Conservation (phyloP, 2,113 vertebrate species). For the Nothocercus julius region DNA sequence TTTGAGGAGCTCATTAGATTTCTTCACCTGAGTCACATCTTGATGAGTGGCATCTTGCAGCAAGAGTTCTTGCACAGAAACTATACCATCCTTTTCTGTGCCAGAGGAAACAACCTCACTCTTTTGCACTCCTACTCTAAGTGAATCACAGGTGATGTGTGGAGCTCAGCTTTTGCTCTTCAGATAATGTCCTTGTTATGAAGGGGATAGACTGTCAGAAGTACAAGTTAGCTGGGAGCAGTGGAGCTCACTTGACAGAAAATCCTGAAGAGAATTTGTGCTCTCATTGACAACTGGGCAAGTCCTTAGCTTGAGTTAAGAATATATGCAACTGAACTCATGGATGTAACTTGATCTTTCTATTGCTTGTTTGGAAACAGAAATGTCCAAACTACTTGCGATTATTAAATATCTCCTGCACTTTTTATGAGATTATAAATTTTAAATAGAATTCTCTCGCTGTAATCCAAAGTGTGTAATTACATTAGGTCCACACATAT, state of each 20-base stretch:
- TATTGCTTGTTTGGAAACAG: neutral
- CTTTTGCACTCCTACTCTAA: neutral
- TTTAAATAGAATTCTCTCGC: slow-evolving; percentile 9
- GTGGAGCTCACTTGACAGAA: neutral
- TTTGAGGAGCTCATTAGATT: neutral
- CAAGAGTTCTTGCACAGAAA: fast-evolving
- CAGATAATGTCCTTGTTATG: neutral
- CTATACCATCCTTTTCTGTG: neutral
- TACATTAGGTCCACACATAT: slow-evolving; percentile 19
- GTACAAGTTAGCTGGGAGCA: neutral
- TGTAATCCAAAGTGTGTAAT: neutral
- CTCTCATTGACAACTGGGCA: fast-evolving
- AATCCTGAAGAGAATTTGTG: neutral
- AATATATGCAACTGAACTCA: neutral
- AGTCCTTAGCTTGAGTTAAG: neutral
- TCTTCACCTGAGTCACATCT: neutral
- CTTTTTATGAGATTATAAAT: slow-evolving; percentile 29
- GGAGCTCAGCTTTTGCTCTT: neutral
- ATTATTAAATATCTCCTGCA: neutral
- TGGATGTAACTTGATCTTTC: neutral
- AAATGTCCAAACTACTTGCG: neutral
- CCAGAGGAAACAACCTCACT: neutral
- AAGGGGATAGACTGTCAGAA: neutral
- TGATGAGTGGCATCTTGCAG: neutral
- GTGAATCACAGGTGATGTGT: fast-evolving